A percentile compares a stretch with the other conserved stretches of the same genome.
phyloP scores from a whole-genome alignment of 2,888 invertebrate species.

The Mythimna loreyi region DNA sequence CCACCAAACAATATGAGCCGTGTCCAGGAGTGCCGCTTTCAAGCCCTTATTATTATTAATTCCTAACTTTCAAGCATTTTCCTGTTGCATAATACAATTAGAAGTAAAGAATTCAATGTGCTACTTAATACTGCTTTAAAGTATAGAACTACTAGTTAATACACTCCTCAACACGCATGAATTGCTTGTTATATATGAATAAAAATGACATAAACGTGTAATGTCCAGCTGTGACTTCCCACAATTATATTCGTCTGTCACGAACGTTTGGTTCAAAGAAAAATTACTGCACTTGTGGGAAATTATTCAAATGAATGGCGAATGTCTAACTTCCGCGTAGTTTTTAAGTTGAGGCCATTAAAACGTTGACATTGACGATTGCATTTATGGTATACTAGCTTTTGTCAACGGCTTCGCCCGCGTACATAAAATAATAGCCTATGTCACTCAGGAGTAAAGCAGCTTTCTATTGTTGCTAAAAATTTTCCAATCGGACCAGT shows the following conservation, averaged over 20 bases:
- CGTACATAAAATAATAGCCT: no score
- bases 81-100: no score
- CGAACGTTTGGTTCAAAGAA: conserved; percentile 30
- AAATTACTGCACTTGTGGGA: conserved; percentile 46
- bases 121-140: neutral
- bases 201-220: conserved; percentile 30
- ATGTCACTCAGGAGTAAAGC: no score
- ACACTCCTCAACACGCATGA: neutral
- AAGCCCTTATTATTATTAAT: no score
- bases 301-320: conserved; percentile 59
- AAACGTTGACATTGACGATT: conserved; percentile 16
- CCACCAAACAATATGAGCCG: no score
- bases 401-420: no score
- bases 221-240: conserved; percentile 56
- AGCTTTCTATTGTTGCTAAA: no score
- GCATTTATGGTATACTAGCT: neutral
- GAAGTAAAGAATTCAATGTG: neutral
- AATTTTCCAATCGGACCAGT: no score
- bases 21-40: no score
- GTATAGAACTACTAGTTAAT: neutral
- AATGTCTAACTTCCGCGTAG: conserved; percentile 38
- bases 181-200: neutral
- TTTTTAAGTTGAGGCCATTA: conserved; percentile 23
- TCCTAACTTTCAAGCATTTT: no score
- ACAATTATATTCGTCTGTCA: conserved; percentile 45